A percentile compares a stretch with the other conserved stretches of the same genome.
Evolutionary conservation across 2,888 invertebrate species (phyloP).

Genomic region (Tiphia femorata): DNA sequence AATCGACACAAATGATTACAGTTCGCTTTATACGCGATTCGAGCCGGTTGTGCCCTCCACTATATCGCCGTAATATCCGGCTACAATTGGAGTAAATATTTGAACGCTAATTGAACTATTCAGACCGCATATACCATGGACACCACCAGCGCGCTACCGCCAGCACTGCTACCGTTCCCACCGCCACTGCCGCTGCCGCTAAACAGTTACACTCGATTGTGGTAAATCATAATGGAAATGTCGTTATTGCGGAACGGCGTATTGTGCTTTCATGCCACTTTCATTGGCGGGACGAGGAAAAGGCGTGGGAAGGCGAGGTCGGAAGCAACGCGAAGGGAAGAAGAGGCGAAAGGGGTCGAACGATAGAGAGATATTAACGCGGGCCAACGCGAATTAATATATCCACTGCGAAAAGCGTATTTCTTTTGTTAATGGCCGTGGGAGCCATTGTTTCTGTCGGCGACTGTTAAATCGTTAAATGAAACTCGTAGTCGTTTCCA

Average conservation of each 20-base stretch:
- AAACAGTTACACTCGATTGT: constrained; percentile 50
- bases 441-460: constrained; percentile 1
- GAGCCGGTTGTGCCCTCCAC: constrained; percentile 9
- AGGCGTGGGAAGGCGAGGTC: no score
- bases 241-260: constrained; percentile 28
- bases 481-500: neutral
- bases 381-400: constrained; percentile 28
- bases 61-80: constrained; percentile 35
- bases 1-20: constrained; percentile 47
- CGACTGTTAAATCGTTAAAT: neutral
- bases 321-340: no score
- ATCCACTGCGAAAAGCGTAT: constrained; percentile 4
- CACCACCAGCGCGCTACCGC: no score
- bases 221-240: constrained; percentile 50
- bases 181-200: no score
- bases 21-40: constrained; percentile 29
- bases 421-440: neutral
- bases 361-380: constrained; percentile 35
- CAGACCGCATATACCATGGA: constrained; percentile 31
- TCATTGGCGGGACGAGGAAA: constrained; percentile 26
- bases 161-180: no score
- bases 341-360: no score
- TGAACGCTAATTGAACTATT: constrained; percentile 52
- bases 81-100: constrained; percentile 49
- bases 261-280: constrained; percentile 32